A percentile compares a stretch with the other conserved stretches of the same genome.
These are phyloP conservation scores for Melanogrammus aeglefinus DNA, from an alignment of 2,797 vertebrate genomes.

Conservation along the genomic window DNA sequence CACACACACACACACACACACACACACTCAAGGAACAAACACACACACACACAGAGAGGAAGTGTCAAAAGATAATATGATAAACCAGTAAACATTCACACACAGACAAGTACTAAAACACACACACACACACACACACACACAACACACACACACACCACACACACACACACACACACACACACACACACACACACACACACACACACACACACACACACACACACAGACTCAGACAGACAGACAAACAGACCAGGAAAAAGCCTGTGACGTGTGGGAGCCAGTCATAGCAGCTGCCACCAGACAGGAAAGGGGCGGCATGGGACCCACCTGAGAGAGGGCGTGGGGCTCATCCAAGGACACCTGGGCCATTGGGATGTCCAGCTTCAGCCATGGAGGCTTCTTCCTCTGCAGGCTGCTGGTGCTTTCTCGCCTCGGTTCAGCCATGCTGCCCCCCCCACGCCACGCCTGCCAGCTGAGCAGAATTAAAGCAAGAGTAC, in stretches of 20 bases:
- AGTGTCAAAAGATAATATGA: too few species aligned
- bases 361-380: constrained; percentile 81
- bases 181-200: background rate
- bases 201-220: background rate
- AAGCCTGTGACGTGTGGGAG: background rate
- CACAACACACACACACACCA: background rate
- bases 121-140: background rate
- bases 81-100: background rate
- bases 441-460: constrained; percentile 81
- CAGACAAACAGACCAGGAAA: background rate
- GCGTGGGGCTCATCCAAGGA: constrained; percentile 81
- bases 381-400: constrained; percentile 92
- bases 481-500: constrained; percentile 9
- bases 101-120: background rate
- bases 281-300: too few species aligned
- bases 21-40: background rate
- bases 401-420: constrained; percentile 98
- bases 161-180: background rate
- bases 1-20: background rate
- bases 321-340: constrained; percentile 79
- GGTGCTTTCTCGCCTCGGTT: constrained; percentile 84
- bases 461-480: constrained; percentile 72
- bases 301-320: too few species aligned
- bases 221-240: background rate
- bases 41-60: background rate